These are phyloP conservation scores for Xiphias gladius DNA, from an alignment of 2,113 vertebrate genomes.

Conservation along the genomic window DNA sequence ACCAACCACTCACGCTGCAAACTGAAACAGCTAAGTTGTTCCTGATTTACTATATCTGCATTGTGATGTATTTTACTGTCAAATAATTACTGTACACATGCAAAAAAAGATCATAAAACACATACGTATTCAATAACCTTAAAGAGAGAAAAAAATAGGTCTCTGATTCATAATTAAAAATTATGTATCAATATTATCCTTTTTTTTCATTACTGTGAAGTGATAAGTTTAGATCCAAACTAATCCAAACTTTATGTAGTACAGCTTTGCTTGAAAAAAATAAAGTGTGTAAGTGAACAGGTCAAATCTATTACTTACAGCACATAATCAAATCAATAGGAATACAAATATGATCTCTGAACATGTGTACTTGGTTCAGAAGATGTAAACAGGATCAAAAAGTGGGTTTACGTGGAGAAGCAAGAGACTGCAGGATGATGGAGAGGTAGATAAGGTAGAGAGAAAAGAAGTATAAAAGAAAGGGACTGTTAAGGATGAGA, in stretches of 20 bases:
- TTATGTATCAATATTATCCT: neutral
- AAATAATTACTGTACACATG: conserved; percentile 4
- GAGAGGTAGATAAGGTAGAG: conserved; percentile 19
- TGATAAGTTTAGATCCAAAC: neutral
- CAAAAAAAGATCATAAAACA: neutral
- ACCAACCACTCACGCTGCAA: conserved; percentile 2
- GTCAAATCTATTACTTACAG: conserved; percentile 6
- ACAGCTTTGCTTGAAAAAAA: neutral
- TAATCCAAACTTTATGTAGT: neutral
- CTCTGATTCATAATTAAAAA: neutral
- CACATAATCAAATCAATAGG: neutral
- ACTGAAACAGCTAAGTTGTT: neutral
- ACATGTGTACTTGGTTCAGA: conserved; percentile 1
- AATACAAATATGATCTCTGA: neutral
- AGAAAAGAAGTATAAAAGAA: conserved; percentile 30
- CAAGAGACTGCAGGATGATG: neutral
- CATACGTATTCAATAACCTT: neutral
- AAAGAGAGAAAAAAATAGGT: neutral
- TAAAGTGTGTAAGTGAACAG: neutral
- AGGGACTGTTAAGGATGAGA: conserved; percentile 9
- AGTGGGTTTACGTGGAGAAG: neutral
- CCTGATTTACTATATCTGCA: neutral
- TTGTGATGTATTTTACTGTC: neutral
- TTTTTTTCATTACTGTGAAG: neutral
- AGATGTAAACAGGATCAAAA: neutral